phyloP scores from a whole-genome alignment of 2,113 vertebrate genomes.

The Craseonycteris thonglongyai region DNA sequence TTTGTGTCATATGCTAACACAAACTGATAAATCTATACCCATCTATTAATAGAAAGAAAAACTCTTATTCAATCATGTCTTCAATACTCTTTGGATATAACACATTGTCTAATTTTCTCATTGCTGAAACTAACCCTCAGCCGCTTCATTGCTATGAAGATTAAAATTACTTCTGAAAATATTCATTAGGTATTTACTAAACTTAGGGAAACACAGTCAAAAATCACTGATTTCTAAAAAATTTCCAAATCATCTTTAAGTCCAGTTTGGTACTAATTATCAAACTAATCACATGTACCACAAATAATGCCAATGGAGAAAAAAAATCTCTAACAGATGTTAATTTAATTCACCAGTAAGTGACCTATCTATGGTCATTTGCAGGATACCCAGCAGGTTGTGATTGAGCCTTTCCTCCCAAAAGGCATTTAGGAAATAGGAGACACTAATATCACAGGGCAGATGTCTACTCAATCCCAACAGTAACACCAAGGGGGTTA shows the following conservation, averaged over 20 bases:
- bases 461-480: not conserved
- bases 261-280: not conserved
- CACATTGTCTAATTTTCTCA: not conserved
- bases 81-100: not conserved
- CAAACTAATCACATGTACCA: not conserved
- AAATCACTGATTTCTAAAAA: not conserved
- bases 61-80: not conserved
- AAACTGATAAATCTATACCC: not conserved
- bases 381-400: not conserved
- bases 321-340: not conserved
- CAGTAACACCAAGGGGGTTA: not conserved
- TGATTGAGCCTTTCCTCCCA: not conserved
- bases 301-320: not conserved
- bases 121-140: not conserved
- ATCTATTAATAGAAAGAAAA: not conserved
- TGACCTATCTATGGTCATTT: not conserved
- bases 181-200: constrained; percentile 2
- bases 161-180: not conserved
- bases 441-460: not conserved
- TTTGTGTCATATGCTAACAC: not conserved
- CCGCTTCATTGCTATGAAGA: not conserved
- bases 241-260: not conserved
- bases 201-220: not conserved
- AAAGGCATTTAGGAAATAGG: not conserved
- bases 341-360: not conserved